phyloP scores from a whole-genome alignment of 2,888 invertebrate species.

The Bursaphelenchus okinawaensis region DNA sequence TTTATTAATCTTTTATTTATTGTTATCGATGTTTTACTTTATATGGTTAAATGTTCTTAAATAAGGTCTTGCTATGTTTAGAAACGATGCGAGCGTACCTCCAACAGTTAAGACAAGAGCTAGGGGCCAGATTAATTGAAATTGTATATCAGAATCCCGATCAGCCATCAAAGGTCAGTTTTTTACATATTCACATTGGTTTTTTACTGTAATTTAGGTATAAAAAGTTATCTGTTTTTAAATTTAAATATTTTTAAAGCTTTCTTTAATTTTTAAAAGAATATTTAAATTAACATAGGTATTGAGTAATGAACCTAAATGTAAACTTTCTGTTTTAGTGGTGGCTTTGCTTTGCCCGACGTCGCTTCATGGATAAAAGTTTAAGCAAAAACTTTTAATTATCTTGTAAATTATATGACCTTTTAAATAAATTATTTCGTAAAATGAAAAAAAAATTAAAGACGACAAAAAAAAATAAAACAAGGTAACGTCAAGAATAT shows the following conservation, averaged over 20 bases:
- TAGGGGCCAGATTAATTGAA: conserved; percentile 81
- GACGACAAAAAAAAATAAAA: too few relatives aligned
- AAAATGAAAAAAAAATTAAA: too few relatives aligned
- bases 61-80: conserved; percentile 54
- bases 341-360: conserved; percentile 98
- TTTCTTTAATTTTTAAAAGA: conserved; percentile 1
- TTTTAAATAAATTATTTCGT: too few relatives aligned
- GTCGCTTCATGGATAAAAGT: conserved; percentile 99
- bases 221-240: background rate
- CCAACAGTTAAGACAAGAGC: conserved; percentile 88
- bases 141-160: conserved; percentile 77
- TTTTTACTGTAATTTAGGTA: background rate
- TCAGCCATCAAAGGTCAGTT: conserved; percentile 69
- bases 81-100: conserved; percentile 87
- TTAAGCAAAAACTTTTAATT: conserved; percentile 60
- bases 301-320: background rate
- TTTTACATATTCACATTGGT: background rate
- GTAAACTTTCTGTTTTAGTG: conserved; percentile 63
- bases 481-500: too few relatives aligned
- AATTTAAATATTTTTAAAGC: too few relatives aligned
- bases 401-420: background rate
- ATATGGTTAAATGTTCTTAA: conserved; percentile 8
- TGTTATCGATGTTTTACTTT: too few relatives aligned
- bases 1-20: too few relatives aligned
- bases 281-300: background rate